Percentiles rank a stretch among this genome's conserved stretches.
These are phyloP conservation scores for Lasiurus cinereus DNA, from an alignment of 2,113 vertebrate genomes.

Conservation along the genomic window DNA sequence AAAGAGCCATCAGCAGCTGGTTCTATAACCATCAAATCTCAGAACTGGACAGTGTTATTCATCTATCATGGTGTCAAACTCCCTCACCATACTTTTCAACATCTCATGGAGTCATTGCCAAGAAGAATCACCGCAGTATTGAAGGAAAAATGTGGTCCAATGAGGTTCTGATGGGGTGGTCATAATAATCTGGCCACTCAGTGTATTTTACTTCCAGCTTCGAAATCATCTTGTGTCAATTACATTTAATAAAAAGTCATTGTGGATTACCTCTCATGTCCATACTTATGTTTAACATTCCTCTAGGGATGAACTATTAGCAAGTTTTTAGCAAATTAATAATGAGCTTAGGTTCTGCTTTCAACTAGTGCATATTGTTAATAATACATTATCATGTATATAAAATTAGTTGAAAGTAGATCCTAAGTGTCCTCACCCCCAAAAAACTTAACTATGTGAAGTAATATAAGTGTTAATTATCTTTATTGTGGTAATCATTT, in stretches of 20 bases:
- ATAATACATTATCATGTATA: not conserved
- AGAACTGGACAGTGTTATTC: no score
- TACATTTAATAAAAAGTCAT: slow-evolving; percentile 20
- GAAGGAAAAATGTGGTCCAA: no score
- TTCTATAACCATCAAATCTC: no score
- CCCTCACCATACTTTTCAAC: no score
- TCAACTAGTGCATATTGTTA: not conserved
- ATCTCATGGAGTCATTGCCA: no score
- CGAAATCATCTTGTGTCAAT: slow-evolving; percentile 19
- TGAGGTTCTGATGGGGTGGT: no score
- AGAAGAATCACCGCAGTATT: no score
- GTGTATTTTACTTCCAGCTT: not conserved
- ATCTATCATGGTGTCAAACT: no score
- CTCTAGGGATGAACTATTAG: slow-evolving; percentile 14
- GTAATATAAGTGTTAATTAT: not conserved
- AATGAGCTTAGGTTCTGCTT: slow-evolving; percentile 33
- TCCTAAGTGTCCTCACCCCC: not conserved
- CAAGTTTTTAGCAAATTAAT: slow-evolving; percentile 40
- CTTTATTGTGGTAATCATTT: not conserved
- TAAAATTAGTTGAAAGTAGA: not conserved
- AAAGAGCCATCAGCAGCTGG: no score
- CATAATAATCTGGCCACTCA: no score
- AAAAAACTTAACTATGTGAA: not conserved
- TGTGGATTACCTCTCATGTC: slow-evolving; percentile 22
- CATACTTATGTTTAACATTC: slow-evolving; percentile 30